Base-by-base conservation (phyloP, 2,797 vertebrate species). In the Anas capensis region DNA sequence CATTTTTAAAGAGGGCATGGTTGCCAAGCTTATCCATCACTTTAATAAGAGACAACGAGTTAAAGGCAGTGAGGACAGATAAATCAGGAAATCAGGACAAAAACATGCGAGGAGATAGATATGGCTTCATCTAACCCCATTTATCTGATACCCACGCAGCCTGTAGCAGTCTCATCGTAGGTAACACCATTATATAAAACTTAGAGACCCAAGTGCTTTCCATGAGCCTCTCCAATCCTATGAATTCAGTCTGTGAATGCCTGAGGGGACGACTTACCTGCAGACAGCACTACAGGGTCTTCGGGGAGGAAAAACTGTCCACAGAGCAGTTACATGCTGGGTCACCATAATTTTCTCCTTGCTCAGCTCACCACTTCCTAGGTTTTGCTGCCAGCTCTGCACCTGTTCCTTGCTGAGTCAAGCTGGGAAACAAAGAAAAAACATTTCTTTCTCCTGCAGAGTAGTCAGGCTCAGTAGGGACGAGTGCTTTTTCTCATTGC, bases 1-100 rank as follows among this genome's bases (percentile, higher is more conserved):
- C 18, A 82, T 81, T 87, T 14, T 82, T 92, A 72, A 88, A 77
- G 84, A 92, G 64, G 76, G 18, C 27, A 82, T 11, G 26, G n/a
- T 73, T 95, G 87, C 92, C 95, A 97, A 83, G 62, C 44, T 65
- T 86, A 76, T 92, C 75, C 1, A 46, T 91, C 92, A 82, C 21
- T 88, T 97, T 95, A 66, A 78, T 36, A 42, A 71, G 77, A 76
- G 79, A 85, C 75, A 87, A 71, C 20, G 51, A 72, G 9, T 95
- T 89, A 94, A 86, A 92, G 61, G 53, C 76, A 69, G 40, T 0
- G 2, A 58, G 72, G 90, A 70, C 6, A 85, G 64, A 71, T 89
- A 95, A 92, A 75, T 56, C n/a, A 6, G 17, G 42, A 78, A 38
- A 87, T 60, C 21, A 57, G 46, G 91, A 78, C 20, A 61, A 92